These are phyloP conservation scores for Salminus brasiliensis DNA, from an alignment of 2,113 vertebrate species.

Conservation along the genomic window DNA sequence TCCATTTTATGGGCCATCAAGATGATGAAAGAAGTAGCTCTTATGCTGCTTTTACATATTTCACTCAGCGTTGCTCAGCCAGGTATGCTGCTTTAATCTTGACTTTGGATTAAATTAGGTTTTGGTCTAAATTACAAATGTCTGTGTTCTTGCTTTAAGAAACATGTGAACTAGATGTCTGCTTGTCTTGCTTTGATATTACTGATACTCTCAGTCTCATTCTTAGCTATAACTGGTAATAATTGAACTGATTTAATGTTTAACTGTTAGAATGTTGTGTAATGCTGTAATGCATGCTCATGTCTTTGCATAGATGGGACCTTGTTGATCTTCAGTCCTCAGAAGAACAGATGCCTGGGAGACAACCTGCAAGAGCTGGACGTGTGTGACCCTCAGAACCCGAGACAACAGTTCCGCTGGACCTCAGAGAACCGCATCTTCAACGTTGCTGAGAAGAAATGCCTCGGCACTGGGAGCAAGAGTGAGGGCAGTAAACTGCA, in stretches of 20 bases:
- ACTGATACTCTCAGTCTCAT: too few relatives aligned
- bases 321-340: conserved; percentile 82
- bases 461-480: conserved; percentile 82
- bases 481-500: conserved; percentile 77
- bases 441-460: conserved; percentile 74
- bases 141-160: too few relatives aligned
- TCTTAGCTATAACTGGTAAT: too few relatives aligned
- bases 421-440: conserved; percentile 82
- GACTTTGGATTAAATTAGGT: neutral
- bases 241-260: too few relatives aligned
- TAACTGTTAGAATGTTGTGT: too few relatives aligned
- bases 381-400: conserved; percentile 63
- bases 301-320: conserved; percentile 63
- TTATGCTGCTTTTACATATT: conserved; percentile 56
- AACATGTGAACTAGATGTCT: too few relatives aligned
- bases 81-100: conserved; percentile 53
- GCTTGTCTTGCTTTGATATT: too few relatives aligned
- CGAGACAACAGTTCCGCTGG: conserved; percentile 86
- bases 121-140: neutral
- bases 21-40: conserved; percentile 54
- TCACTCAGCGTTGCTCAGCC: conserved; percentile 38
- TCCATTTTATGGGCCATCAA: conserved; percentile 12
- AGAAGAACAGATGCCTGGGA: conserved; percentile 77
- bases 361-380: conserved; percentile 65
- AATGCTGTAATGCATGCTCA: neutral